Base-by-base conservation (phyloP, 37 sponge, comb jelly and placozoan genomes). In the Mnemiopsis leidyi region DNA sequence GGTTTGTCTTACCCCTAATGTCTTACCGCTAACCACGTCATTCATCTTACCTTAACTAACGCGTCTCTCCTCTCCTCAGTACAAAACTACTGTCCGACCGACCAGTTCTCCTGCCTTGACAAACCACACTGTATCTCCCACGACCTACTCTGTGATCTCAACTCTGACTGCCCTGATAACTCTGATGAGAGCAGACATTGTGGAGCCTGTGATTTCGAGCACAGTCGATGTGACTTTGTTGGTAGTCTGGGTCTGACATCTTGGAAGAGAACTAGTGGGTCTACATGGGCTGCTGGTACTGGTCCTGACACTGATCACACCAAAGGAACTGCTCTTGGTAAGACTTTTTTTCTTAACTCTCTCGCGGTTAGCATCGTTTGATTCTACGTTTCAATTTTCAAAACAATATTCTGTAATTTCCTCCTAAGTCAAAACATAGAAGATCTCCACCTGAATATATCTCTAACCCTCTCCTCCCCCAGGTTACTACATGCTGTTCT, bases 401-500 rank as follows among this genome's bases (percentile, higher is more conserved):
- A n/a, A n/a, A n/a, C n/a, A n/a, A n/a, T n/a, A n/a, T n/a, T n/a
- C n/a, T n/a, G n/a, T n/a, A n/a, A n/a, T n/a, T n/a, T n/a, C n/a
- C n/a, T n/a, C n/a, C n/a, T n/a, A n/a, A n/a, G n/a, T n/a, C n/a
- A n/a, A n/a, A n/a, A n/a, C n/a, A n/a, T n/a, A n/a, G n/a, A n/a
- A n/a, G n/a, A n/a, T n/a, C n/a, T n/a, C n/a, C n/a, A n/a, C n/a
- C n/a, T n/a, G n/a, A n/a, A n/a, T n/a, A n/a, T n/a, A n/a, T n/a
- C 13, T 48, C 61, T 48, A 48, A 48, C 61, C 61, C 61, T 48
- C 61, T 18, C 5, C 5, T 18, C 61, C 82, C 37, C 82, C 37
- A 93, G 93, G 93, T 24, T 36, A 69, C 48, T 93, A 93, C 83
- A 69, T 79, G 40, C 38, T 75, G 25, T 82, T 93, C 68, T 35